A percentile compares a stretch with the other conserved stretches of the same genome.
phyloP scores from a whole-genome alignment of 2,113 vertebrate genomes.

The Athene noctua region DNA sequence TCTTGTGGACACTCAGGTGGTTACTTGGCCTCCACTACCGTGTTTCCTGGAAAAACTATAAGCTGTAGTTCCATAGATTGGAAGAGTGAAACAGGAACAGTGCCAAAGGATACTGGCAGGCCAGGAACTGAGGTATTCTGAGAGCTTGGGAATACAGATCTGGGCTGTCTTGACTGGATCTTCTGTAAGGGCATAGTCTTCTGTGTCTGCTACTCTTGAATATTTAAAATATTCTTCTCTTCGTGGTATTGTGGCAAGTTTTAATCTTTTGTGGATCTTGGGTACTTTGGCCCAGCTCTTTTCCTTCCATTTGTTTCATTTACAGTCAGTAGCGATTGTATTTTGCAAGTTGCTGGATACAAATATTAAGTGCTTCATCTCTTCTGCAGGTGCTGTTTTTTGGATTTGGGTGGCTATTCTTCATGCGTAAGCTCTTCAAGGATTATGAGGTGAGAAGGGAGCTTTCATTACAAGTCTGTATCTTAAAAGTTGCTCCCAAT shows the following conservation, averaged over 20 bases:
- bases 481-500: neutral
- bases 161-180: neutral
- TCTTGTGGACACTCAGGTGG: neutral
- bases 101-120: neutral
- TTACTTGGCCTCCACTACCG: neutral
- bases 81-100: neutral
- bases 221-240: neutral
- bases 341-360: neutral
- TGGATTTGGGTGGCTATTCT: slow-evolving; percentile 98
- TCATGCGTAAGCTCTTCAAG: slow-evolving; percentile 95
- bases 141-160: neutral
- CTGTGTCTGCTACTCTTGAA: neutral
- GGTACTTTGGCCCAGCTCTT: neutral
- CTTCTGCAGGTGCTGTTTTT: slow-evolving; percentile 90
- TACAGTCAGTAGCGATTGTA: neutral
- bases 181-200: accelerated
- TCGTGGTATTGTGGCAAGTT: accelerated
- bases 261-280: neutral
- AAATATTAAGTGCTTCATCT: neutral
- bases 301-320: neutral
- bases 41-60: neutral
- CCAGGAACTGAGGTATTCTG: neutral
- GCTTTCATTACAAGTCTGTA: neutral
- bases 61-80: neutral
- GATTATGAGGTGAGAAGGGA: slow-evolving; percentile 89